Evolutionary conservation across 2,888 invertebrate genomes (phyloP).

Genomic region (Mesochorus sp.): DNA sequence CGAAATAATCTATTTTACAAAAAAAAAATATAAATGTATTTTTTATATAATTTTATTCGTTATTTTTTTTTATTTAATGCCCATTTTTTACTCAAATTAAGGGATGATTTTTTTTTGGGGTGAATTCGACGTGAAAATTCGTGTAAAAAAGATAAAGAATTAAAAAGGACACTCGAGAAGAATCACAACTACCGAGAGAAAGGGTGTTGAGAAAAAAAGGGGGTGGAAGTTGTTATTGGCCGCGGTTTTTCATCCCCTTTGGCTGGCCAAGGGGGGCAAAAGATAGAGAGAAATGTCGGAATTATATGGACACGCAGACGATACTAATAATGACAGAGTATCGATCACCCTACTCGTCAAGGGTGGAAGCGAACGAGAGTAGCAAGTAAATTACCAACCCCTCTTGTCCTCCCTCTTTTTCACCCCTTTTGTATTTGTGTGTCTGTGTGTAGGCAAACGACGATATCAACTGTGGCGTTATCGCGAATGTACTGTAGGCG

Average conservation of each 20-base stretch:
- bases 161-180: no score
- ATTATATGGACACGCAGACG: conserved; percentile 44
- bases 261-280: not conserved
- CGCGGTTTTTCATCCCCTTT: no score
- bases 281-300: conserved; percentile 34
- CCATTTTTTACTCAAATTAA: no score
- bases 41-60: no score
- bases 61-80: not conserved
- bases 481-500: conserved; percentile 70
- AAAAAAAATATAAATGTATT: no score
- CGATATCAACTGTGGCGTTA: conserved; percentile 59
- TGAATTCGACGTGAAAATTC: no score
- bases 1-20: no score
- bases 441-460: conserved; percentile 23
- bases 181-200: no score
- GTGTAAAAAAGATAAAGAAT: no score
- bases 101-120: no score
- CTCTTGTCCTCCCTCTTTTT: not conserved
- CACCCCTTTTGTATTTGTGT: not conserved
- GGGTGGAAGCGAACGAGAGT: conserved; percentile 24
- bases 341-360: conserved; percentile 48
- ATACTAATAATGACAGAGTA: conserved; percentile 60
- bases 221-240: no score
- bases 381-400: conserved; percentile 48
- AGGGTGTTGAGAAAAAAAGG: no score